Evolutionary conservation across 2,113 vertebrate genomes (phyloP).

Genomic region (Otus sunia): DNA sequence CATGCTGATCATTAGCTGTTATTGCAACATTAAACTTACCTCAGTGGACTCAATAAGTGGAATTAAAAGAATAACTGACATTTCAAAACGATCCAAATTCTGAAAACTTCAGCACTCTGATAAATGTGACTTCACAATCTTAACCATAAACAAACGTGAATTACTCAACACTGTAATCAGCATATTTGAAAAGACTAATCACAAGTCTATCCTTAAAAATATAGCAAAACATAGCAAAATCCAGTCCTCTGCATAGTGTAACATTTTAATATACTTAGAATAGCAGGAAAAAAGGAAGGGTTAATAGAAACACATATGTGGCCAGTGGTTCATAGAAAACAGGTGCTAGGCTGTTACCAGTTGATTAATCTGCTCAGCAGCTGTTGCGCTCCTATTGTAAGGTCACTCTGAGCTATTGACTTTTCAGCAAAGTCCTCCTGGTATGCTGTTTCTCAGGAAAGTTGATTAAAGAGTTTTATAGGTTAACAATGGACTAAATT

Average conservation of each 20-base stretch:
- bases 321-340: background rate
- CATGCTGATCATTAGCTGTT: background rate
- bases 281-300: background rate
- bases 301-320: background rate
- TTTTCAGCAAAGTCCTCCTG: conserved; percentile 11
- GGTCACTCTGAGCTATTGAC: background rate
- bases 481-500: background rate
- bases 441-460: background rate
- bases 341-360: conserved; percentile 30
- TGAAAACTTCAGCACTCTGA: background rate
- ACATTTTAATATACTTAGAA: background rate
- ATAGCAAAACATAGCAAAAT: background rate
- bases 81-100: background rate
- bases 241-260: background rate
- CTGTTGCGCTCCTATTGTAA: conserved; percentile 63
- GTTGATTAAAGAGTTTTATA: background rate
- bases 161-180: background rate
- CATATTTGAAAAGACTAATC: background rate
- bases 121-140: background rate
- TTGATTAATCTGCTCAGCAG: conserved; percentile 51
- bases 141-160: background rate
- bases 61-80: background rate
- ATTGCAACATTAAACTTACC: background rate
- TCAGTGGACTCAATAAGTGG: background rate
- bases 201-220: background rate